Evolutionary conservation across 1,140 invertebrate species (phyloP).

Genomic region (Ips typographus): DNA sequence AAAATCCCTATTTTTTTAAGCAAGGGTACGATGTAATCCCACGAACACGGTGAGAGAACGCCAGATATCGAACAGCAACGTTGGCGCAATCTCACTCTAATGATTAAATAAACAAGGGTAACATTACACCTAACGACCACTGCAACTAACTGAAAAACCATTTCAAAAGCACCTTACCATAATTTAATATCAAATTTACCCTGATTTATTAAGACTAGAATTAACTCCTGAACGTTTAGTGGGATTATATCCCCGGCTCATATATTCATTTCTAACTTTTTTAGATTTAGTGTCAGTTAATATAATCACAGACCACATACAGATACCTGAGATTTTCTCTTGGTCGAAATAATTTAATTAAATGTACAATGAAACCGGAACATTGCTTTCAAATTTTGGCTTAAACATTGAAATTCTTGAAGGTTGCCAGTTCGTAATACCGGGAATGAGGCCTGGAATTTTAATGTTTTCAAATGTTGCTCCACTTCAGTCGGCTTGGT

Average conservation of each 20-base stretch:
- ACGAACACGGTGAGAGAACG: not conserved
- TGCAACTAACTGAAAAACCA: not conserved
- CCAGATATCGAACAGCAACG: constrained; percentile 11
- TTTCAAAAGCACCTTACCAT: not conserved
- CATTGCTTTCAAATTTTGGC: constrained; percentile 14
- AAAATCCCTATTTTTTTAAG: constrained; percentile 1
- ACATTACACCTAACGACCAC: not conserved
- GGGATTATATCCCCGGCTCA: no score
- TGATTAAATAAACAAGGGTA: constrained; percentile 8
- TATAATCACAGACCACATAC: no score
- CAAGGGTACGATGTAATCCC: not conserved
- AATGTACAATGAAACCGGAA: constrained; percentile 4
- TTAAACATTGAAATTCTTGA: not conserved
- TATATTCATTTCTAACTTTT: no score
- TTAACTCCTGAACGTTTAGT: not conserved
- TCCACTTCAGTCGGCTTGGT: no score
- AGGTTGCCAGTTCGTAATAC: no score
- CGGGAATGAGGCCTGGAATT: no score
- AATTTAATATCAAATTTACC: constrained; percentile 9
- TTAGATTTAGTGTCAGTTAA: no score
- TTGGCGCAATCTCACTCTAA: not conserved
- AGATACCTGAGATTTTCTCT: not conserved
- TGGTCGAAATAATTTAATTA: constrained; percentile 12
- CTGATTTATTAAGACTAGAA: constrained; percentile 17
- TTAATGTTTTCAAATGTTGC: no score